Base-by-base conservation (phyloP, 1,140 invertebrate species). In the Marisa cornuarietis region DNA sequence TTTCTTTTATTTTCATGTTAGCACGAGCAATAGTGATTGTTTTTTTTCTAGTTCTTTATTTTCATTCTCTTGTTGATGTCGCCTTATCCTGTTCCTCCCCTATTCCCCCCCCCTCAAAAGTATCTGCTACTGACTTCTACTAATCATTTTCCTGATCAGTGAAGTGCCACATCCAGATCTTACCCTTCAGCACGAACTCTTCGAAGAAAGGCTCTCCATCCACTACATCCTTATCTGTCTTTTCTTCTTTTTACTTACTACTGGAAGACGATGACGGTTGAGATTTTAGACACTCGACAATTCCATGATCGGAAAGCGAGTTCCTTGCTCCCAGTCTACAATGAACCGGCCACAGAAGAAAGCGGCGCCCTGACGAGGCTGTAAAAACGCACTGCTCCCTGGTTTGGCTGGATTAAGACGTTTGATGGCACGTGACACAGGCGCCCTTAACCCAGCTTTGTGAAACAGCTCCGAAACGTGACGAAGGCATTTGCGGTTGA, bases 1-100 rank as follows among this genome's bases (percentile, higher is more conserved):
- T 4, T 2, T 24, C 14, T 14, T 3, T 18, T 74, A 7, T 52
- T 49, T 4, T 20, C 6, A 6, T 74, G 1, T 49, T 26, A 49
- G 26, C 51, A 24, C 24, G 26, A 20, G 49, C 72, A 31, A 49
- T 4, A 42, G 24, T 18, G 4, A 26, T 18, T 31, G 72, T 49
- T 52, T 18, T 54, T 18, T 20, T 71, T 54, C 13, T 42, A 10
- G 9, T 42, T n/a, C 20, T 26, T 13, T 11, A 3, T 73, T 11
- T 49, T 63, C 10, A 20, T 72, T 13, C 66, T 65, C 20, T 71
- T 66, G 68, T 18, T 63, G 71, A 69, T 71, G 75, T 81, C 68
- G 2, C 68, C 42, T 14, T 69, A 31, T 26, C 68, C 42, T 26
- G n/a, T 24, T 69, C 11, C 42, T 2, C 4, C 3, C 7, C 1